Evolutionary conservation across 2,797 vertebrate species (phyloP).

Genomic region (Eulemur albifrons): DNA sequence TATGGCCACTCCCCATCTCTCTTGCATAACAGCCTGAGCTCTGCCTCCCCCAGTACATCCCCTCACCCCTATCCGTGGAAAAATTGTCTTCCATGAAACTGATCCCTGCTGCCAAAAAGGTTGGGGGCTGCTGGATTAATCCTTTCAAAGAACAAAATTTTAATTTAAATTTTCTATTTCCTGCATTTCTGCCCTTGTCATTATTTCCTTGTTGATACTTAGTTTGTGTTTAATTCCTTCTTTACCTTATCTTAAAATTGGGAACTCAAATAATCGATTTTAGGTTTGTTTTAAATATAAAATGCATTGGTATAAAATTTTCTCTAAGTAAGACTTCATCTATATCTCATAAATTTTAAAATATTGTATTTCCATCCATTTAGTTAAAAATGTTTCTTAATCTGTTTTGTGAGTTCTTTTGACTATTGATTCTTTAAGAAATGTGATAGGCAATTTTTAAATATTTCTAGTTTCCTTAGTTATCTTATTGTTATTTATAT

Average conservation of each 20-base stretch:
- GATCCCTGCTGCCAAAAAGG: too few relatives aligned
- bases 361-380: background rate
- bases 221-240: background rate
- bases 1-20: too few relatives aligned
- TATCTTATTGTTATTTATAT: background rate
- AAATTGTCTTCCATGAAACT: too few relatives aligned
- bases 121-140: background rate
- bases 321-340: background rate
- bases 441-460: background rate
- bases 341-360: background rate
- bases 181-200: background rate
- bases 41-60: too few relatives aligned
- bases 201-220: background rate
- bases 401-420: background rate
- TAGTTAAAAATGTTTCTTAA: background rate
- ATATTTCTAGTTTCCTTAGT: background rate
- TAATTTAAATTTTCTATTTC: background rate
- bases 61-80: too few relatives aligned
- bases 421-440: background rate
- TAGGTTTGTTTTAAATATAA: background rate
- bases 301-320: background rate
- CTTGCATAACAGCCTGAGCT: too few relatives aligned
- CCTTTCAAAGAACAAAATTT: background rate
- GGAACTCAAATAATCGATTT: background rate
- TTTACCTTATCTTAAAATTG: background rate